Evolutionary conservation across 2,888 invertebrate genomes (phyloP).

Genomic region (Tribolium freemani): DNA sequence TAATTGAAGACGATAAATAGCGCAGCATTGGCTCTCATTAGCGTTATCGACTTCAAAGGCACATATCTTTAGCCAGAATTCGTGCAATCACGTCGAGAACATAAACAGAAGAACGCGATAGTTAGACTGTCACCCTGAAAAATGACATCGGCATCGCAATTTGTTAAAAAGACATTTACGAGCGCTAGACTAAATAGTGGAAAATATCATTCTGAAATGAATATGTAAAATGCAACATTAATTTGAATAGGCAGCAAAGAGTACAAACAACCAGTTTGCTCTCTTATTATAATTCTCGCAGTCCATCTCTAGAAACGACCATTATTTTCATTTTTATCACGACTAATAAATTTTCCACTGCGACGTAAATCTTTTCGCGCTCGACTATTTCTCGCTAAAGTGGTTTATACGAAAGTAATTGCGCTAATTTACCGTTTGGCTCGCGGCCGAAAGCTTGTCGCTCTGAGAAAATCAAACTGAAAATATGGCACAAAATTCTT

Average conservation of each 20-base stretch:
- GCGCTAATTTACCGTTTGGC: slow-evolving; percentile 57
- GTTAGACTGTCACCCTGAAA: slow-evolving; percentile 59
- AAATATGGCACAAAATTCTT: slow-evolving; percentile 17
- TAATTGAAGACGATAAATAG: slow-evolving; percentile 63
- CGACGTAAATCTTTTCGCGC: slow-evolving; percentile 54
- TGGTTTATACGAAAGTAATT: slow-evolving; percentile 54
- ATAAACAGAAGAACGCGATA: slow-evolving; percentile 60
- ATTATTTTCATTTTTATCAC: slow-evolving; percentile 5
- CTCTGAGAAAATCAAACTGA: background rate
- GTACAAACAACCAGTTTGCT: slow-evolving; percentile 38
- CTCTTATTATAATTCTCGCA: slow-evolving; percentile 40
- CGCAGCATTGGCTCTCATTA: slow-evolving; percentile 63
- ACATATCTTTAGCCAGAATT: slow-evolving; percentile 50
- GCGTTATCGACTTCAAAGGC: slow-evolving; percentile 57
- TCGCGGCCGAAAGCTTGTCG: slow-evolving; percentile 53
- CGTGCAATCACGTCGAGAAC: slow-evolving; percentile 58
- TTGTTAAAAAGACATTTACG: slow-evolving; percentile 58
- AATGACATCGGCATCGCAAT: slow-evolving; percentile 57
- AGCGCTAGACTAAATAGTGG: slow-evolving; percentile 59
- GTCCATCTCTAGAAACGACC: slow-evolving; percentile 36
- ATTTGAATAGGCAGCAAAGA: background rate
- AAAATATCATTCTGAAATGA: background rate
- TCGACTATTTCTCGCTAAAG: slow-evolving; percentile 53
- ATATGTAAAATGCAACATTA: background rate
- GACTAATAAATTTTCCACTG: slow-evolving; percentile 41